These are phyloP conservation scores for Vombatus ursinus DNA, from an alignment of 2,113 vertebrate species.

Conservation along the genomic window DNA sequence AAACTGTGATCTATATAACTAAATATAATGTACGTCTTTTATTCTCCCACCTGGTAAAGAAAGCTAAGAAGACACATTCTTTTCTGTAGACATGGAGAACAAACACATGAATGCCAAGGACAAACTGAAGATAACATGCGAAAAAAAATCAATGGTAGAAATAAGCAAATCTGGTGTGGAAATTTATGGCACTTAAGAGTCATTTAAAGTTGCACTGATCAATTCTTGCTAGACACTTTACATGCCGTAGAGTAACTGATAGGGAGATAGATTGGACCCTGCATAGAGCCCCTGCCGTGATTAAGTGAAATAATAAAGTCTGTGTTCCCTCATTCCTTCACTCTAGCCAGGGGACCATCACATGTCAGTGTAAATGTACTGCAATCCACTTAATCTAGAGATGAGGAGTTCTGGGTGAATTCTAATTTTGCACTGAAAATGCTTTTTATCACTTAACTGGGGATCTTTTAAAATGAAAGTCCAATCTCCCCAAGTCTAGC, in stretches of 20 bases:
- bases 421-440: not conserved
- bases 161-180: constrained; percentile 7
- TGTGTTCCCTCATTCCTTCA: not conserved
- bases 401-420: not conserved
- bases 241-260: not conserved
- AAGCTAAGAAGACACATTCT: not conserved
- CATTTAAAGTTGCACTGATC: not conserved
- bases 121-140: not conserved
- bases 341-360: not conserved
- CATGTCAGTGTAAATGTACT: not conserved
- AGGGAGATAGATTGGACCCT: not conserved
- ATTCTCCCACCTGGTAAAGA: not conserved
- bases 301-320: constrained; percentile 1
- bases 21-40: not conserved
- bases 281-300: not conserved
- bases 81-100: not conserved
- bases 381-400: not conserved
- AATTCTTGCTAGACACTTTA: not conserved
- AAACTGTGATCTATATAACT: not conserved
- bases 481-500: not conserved
- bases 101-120: not conserved
- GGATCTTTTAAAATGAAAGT: not conserved
- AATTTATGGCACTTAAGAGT: constrained; percentile 3
- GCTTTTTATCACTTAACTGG: not conserved
- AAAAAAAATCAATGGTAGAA: constrained; percentile 2